Percentiles rank a stretch among this genome's conserved stretches.
Evolutionary conservation across 2,888 invertebrate genomes (phyloP).

Genomic region (Aphidius colemani): DNA sequence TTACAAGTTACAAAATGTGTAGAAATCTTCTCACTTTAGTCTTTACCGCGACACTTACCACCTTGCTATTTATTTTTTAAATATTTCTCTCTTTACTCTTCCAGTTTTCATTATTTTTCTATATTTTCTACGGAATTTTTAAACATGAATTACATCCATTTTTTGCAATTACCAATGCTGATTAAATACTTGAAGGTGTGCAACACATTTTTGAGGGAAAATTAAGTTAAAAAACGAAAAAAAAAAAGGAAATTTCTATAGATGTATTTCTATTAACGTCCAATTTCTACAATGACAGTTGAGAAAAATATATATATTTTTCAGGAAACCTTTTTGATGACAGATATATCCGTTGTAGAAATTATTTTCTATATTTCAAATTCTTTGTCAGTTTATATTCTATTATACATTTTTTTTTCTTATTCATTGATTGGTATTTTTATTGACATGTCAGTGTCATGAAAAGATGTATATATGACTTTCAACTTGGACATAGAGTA

Average conservation of each 20-base stretch:
- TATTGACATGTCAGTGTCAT: constrained; percentile 60
- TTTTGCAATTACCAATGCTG: too few relatives aligned
- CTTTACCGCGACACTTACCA: constrained; percentile 28
- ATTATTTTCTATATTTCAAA: not conserved
- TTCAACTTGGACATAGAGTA: too few relatives aligned
- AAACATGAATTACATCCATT: too few relatives aligned
- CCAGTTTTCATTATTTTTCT: too few relatives aligned
- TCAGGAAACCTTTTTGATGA: not conserved
- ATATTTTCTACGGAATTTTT: too few relatives aligned
- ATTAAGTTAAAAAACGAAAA: too few relatives aligned
- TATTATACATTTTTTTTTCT: not conserved
- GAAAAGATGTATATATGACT: constrained; percentile 21
- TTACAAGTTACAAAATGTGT: too few relatives aligned
- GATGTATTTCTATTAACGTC: not conserved
- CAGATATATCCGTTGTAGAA: constrained; percentile 22
- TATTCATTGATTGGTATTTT: not conserved
- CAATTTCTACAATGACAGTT: too few relatives aligned
- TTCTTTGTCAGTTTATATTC: not conserved
- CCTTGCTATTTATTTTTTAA: constrained; percentile 32
- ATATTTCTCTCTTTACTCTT: constrained; percentile 24
- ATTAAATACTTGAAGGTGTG: too few relatives aligned
- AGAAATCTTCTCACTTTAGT: constrained; percentile 26
- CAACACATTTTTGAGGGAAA: too few relatives aligned
- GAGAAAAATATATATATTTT: too few relatives aligned
- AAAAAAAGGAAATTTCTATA: too few relatives aligned